phyloP scores from a whole-genome alignment of 2,113 vertebrate species.

The Cottus gobio region DNA sequence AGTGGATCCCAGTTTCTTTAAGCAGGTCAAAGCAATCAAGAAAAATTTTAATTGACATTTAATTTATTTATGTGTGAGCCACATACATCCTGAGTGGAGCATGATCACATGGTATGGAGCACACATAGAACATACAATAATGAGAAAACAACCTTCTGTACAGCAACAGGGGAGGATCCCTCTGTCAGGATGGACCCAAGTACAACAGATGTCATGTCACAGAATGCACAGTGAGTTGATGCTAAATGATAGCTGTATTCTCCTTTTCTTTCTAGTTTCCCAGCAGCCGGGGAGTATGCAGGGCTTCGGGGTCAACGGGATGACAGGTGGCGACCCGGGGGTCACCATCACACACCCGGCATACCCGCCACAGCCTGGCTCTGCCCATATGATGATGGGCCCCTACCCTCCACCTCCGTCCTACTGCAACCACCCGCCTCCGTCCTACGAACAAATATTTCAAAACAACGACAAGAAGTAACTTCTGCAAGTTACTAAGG shows the following conservation, averaged over 20 bases:
- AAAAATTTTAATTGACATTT: too few relatives aligned
- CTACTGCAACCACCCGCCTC: conserved; percentile 96
- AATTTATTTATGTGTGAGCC: too few relatives aligned
- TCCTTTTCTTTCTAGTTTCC: conserved; percentile 82
- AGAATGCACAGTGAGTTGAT: too few relatives aligned
- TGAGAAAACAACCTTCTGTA: too few relatives aligned
- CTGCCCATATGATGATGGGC: conserved; percentile 86
- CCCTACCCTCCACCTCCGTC: conserved; percentile 93
- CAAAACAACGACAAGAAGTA: conserved; percentile 89
- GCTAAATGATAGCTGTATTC: neutral
- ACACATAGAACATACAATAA: too few relatives aligned
- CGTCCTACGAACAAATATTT: conserved; percentile 94
- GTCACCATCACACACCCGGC: conserved; percentile 83
- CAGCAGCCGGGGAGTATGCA: conserved; percentile 88
- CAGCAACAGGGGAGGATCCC: too few relatives aligned
- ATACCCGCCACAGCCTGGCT: conserved; percentile 87
- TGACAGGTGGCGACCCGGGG: conserved; percentile 81
- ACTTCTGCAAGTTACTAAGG: neutral
- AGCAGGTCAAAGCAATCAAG: too few relatives aligned
- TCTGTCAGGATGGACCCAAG: too few relatives aligned
- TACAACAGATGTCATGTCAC: too few relatives aligned
- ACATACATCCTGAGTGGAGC: too few relatives aligned
- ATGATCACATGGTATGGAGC: too few relatives aligned
- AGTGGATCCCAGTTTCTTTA: too few relatives aligned
- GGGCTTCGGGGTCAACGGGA: conserved; percentile 84